phyloP scores from a whole-genome alignment of 2,113 vertebrate genomes.

The Tympanuchus pallidicinctus region DNA sequence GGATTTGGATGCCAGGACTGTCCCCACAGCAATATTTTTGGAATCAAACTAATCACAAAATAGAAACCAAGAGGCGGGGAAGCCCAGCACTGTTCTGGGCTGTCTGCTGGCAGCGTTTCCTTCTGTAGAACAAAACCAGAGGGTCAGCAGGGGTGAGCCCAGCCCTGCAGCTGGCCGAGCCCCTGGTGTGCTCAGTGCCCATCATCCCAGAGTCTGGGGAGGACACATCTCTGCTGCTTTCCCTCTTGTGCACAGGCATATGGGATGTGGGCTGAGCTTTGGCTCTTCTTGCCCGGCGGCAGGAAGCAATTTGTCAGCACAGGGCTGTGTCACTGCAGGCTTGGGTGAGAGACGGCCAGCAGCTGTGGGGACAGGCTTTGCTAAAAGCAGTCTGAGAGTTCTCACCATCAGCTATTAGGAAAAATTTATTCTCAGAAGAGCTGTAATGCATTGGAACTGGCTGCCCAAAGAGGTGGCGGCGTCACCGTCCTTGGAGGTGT shows the following conservation, averaged over 20 bases:
- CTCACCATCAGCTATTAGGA: background rate
- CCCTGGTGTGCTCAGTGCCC: background rate
- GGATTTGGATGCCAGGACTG: rapidly evolving
- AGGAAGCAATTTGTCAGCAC: background rate
- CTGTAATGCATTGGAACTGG: no score
- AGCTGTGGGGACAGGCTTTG: background rate
- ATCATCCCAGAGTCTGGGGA: background rate
- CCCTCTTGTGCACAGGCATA: background rate
- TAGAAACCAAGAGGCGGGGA: background rate
- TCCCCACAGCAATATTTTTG: background rate
- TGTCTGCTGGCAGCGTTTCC: background rate
- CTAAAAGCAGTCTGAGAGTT: background rate
- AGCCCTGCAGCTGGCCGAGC: background rate
- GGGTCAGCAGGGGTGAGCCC: background rate
- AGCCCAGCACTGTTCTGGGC: background rate
- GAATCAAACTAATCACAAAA: background rate
- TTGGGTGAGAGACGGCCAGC: background rate
- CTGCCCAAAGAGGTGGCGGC: no score
- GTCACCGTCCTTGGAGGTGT: no score
- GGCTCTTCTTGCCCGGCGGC: background rate
- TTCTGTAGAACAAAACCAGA: background rate
- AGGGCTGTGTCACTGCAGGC: background rate
- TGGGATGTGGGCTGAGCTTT: background rate
- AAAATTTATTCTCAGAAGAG: no score
- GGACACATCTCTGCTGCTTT: background rate